phyloP scores from a whole-genome alignment of 2,888 invertebrate genomes.

The Malthinus seriepunctatus region DNA sequence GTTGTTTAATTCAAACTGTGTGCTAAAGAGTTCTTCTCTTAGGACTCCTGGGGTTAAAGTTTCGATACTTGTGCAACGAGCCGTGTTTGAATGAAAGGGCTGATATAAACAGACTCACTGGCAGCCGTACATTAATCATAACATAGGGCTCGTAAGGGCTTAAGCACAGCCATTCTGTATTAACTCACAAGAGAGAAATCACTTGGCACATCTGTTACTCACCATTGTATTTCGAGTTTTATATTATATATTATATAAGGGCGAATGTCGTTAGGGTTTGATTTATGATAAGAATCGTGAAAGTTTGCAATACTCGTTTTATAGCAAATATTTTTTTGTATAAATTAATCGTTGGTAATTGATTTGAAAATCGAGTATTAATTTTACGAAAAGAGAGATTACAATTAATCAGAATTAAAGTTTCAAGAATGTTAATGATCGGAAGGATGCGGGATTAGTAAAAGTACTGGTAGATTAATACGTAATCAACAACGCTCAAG shows the following conservation, averaged over 20 bases:
- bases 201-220: conserved; percentile 42
- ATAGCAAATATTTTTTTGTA: conserved; percentile 14
- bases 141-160: conserved; percentile 44
- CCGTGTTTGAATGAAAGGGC: conserved; percentile 51
- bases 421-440: conserved; percentile 7
- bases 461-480: conserved; percentile 4
- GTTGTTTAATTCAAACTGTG: neutral
- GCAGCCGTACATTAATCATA: conserved; percentile 53
- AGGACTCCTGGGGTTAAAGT: conserved; percentile 49
- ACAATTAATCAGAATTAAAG: conserved; percentile 6
- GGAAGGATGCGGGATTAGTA: conserved; percentile 7
- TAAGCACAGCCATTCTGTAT: conserved; percentile 48
- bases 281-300: conserved; percentile 23
- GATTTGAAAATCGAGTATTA: neutral
- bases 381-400: neutral
- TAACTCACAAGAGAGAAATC: conserved; percentile 38
- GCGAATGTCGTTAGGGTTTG: conserved; percentile 29
- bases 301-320: conserved; percentile 13
- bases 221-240: conserved; percentile 35
- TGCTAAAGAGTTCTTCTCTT: conserved; percentile 17
- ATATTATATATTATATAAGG: conserved; percentile 30
- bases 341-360: conserved; percentile 13
- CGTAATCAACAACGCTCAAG: conserved; percentile 1
- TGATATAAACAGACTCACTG: conserved; percentile 50
- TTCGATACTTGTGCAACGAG: conserved; percentile 55